These are phyloP conservation scores for Lepidurus couesii DNA, from an alignment of 1,140 invertebrate genomes.

Conservation along the genomic window DNA sequence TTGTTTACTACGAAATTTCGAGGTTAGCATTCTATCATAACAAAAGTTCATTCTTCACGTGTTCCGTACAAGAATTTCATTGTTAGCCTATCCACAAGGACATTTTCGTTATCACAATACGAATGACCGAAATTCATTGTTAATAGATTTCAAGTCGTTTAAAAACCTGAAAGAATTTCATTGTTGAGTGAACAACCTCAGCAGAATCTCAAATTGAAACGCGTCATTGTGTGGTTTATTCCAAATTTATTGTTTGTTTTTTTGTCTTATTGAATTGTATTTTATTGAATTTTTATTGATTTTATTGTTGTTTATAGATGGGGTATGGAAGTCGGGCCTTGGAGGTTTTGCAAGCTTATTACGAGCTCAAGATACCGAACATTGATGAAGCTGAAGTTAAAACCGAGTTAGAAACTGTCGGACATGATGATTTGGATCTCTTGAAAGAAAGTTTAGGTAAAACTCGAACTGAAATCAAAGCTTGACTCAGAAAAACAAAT, in stretches of 20 bases:
- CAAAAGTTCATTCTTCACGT: too few species aligned
- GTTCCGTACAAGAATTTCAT: too few species aligned
- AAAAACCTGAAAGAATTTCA: too few species aligned
- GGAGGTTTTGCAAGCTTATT: constrained; percentile 79
- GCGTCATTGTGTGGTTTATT: constrained; percentile 27
- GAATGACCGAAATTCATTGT: too few species aligned
- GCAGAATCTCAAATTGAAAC: not conserved
- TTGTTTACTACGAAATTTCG: too few species aligned
- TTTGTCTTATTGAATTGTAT: constrained; percentile 32
- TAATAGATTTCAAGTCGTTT: too few species aligned
- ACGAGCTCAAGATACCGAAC: constrained; percentile 70
- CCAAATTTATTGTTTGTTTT: constrained; percentile 21
- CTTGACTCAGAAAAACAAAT: not conserved
- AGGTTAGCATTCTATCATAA: too few species aligned
- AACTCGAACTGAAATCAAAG: not conserved
- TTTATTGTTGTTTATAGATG: constrained; percentile 59
- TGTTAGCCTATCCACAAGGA: too few species aligned
- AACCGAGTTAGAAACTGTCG: constrained; percentile 40
- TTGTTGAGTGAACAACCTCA: too few species aligned
- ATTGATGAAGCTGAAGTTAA: constrained; percentile 53
- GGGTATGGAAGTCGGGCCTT: constrained; percentile 88
- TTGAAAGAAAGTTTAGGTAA: constrained; percentile 57
- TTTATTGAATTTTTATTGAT: constrained; percentile 34
- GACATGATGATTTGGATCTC: constrained; percentile 54
- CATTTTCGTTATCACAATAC: too few species aligned